A percentile compares a stretch with the other conserved stretches of the same genome.
Evolutionary conservation across 2,113 vertebrate species (phyloP).

Genomic region (Forbesichthys agassizii): DNA sequence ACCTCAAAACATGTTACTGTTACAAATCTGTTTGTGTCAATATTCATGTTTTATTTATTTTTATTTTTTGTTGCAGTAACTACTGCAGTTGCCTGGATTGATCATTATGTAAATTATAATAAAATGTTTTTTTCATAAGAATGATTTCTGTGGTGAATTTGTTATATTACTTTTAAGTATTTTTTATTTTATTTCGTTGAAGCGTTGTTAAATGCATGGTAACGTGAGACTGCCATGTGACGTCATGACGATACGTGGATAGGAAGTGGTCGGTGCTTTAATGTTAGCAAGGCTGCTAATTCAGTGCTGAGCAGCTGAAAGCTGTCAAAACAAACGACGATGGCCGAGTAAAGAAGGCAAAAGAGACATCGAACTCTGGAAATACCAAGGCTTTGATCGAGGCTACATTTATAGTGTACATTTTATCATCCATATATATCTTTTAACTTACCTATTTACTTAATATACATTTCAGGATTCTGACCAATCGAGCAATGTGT

Average conservation of each 20-base stretch:
- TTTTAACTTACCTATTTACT: constrained; percentile 2
- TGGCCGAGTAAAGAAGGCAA: constrained; percentile 10
- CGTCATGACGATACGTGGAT: constrained; percentile 74
- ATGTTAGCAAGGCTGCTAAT: constrained; percentile 38
- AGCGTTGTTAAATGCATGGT: not conserved
- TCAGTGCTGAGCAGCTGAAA: constrained; percentile 20
- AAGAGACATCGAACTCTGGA: constrained; percentile 1
- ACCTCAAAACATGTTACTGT: constrained; percentile 13
- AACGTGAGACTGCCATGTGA: constrained; percentile 18
- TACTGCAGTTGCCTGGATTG: constrained; percentile 18
- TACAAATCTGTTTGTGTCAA: constrained; percentile 21
- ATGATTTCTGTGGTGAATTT: not conserved
- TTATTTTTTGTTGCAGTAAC: constrained; percentile 19
- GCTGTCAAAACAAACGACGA: constrained; percentile 71
- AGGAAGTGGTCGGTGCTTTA: constrained; percentile 68
- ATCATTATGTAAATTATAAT: constrained; percentile 46
- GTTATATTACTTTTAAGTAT: not conserved
- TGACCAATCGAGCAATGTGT: constrained; percentile 20
- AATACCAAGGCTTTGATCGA: not conserved
- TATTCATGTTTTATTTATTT: constrained; percentile 57
- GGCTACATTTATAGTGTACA: not conserved
- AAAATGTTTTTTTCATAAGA: constrained; percentile 32
- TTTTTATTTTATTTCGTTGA: too few relatives aligned
- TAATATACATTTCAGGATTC: not conserved
- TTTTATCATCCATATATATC: not conserved